Conservation (phyloP, 1,140 invertebrate genomes). For the Drosophila tristis region DNA sequence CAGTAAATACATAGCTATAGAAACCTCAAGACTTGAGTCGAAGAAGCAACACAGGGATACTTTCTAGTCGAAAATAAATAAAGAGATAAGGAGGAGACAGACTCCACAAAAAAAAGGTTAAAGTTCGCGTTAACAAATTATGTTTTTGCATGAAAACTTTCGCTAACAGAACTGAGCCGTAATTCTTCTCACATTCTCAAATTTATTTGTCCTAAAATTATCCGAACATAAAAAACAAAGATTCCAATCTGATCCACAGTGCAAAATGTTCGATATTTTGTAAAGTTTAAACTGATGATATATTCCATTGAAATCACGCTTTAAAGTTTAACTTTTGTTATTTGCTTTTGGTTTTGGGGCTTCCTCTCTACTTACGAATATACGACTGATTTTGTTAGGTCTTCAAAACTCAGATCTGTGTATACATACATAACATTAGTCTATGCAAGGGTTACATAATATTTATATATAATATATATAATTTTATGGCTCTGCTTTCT, state of each 20-base stretch:
- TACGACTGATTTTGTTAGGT: constrained; percentile 43
- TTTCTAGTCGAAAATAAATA: background rate
- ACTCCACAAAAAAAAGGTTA: background rate
- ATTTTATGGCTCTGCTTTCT: constrained; percentile 37
- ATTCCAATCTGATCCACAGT: constrained; percentile 41
- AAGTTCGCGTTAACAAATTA: background rate
- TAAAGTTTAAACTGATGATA: constrained; percentile 77
- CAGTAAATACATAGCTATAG: constrained; percentile 45
- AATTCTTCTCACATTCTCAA: background rate
- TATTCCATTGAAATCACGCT: constrained; percentile 82
- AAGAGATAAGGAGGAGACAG: background rate
- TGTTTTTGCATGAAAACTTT: background rate
- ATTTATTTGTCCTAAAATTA: background rate
- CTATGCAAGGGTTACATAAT: constrained; percentile 74
- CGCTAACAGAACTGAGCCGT: constrained; percentile 12
- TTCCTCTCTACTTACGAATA: constrained; percentile 52
- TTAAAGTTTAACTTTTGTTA: constrained; percentile 83
- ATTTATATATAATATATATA: constrained; percentile 74
- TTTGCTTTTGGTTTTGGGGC: constrained; percentile 74
- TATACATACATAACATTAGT: constrained; percentile 74
- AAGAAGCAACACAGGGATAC: constrained; percentile 28
- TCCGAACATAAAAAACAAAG: background rate
- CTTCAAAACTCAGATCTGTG: constrained; percentile 55
- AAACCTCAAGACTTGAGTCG: constrained; percentile 60
- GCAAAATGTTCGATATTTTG: constrained; percentile 64